Base-by-base conservation (phyloP, 2,888 invertebrate species). In the Halictus ligatus region DNA sequence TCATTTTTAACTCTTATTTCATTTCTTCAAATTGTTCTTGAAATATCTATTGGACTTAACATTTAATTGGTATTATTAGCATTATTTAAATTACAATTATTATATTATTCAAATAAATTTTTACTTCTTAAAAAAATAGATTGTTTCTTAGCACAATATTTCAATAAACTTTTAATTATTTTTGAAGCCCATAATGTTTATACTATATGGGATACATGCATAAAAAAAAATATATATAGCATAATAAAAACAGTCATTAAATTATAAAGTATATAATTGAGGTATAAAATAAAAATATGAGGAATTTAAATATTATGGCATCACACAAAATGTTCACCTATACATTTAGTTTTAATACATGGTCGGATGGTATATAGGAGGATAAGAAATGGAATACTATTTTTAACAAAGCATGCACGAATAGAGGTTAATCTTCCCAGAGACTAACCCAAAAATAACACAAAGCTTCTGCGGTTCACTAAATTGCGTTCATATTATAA, bases 371-470 rank as follows among this genome's bases (percentile, higher is more conserved):
- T 78, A 83, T 81, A 84, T 88, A 75, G 75, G 79, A 83, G 83
- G 82, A 87, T 84, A 89, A 90, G 82, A 91, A 88, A 91, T 91
- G 87, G 89, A 89, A 81, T 78, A 90, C 93, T 94, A 94, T 94
- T 94, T 94, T 94, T 92, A 93, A 89, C 93, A 78, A 89, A 92
- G 93, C 93, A 93, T 92, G 91, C 92, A 90, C 92, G 93, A 94
- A 92, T 92, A 92, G 92, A 94, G 94, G 93, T 94, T 94, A 94
- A 94, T 94, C 93, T 94, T 93, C 91, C 88, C 86, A 91, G 93
- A 92, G 92, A 92, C 92, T 92, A 91, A 82, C 89, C 93, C 92
- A 93, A 92, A 94, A 94, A 94, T 94, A 93, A 91, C 89, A 90
- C 90, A 91, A 93, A 93, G 92, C 93, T 90, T 88, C 89, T 86